Evolutionary conservation across 1,140 invertebrate species (phyloP).

Genomic region (Hylaeus anthracinus): DNA sequence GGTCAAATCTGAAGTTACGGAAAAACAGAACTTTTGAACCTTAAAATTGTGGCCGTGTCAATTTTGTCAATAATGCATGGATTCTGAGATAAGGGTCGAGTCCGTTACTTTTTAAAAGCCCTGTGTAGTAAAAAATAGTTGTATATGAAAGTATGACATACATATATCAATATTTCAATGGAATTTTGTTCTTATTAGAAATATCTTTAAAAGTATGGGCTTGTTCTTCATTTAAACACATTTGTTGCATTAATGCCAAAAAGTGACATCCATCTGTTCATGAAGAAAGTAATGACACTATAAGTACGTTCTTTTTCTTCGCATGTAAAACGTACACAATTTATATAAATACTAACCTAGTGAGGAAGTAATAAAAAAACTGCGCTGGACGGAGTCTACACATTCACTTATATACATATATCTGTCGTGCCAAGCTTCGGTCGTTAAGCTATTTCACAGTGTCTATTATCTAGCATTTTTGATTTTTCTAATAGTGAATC

Average conservation of each 20-base stretch:
- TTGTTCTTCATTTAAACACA: conserved; percentile 36
- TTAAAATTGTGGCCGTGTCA: too few relatives aligned
- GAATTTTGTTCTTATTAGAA: conserved; percentile 28
- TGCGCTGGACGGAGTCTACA: conserved; percentile 81
- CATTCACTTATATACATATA: conserved; percentile 80
- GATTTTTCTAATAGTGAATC: conserved; percentile 59
- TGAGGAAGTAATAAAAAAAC: conserved; percentile 65
- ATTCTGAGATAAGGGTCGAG: too few relatives aligned
- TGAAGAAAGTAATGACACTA: conserved; percentile 29
- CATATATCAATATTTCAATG: conserved; percentile 2
- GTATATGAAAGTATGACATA: conserved; percentile 20
- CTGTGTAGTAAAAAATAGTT: conserved; percentile 28
- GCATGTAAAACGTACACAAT: conserved; percentile 39
- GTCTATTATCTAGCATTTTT: conserved; percentile 59
- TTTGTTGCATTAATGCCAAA: conserved; percentile 29
- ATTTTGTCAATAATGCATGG: too few relatives aligned
- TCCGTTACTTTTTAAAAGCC: too few relatives aligned
- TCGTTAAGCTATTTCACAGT: conserved; percentile 69
- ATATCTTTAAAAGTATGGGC: conserved; percentile 25
- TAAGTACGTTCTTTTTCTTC: conserved; percentile 36
- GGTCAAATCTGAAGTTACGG: too few relatives aligned
- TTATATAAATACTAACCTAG: conserved; percentile 59
- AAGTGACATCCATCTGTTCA: conserved; percentile 45
- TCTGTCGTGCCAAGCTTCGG: conserved; percentile 78
- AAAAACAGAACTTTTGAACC: too few relatives aligned